A percentile compares a stretch with the other conserved stretches of the same genome.
Conservation (phyloP, 1,140 invertebrate species). For the Drosophila bocqueti region DNA sequence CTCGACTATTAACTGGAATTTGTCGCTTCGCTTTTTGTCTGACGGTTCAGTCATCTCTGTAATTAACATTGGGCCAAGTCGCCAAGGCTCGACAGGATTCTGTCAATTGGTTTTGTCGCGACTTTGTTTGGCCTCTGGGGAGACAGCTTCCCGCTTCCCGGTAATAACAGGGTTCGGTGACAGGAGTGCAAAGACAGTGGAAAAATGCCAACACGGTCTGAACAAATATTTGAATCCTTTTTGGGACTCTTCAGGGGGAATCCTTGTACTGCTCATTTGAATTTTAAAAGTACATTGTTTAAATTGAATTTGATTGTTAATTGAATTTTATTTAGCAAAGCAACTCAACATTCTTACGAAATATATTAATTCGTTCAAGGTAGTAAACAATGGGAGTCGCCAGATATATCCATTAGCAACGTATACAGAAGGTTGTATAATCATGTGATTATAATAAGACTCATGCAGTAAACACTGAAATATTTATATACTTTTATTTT, state of each 20-base stretch:
- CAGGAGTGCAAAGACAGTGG: slow-evolving; percentile 30
- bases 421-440: background rate
- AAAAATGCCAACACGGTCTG: slow-evolving; percentile 22
- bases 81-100: slow-evolving; percentile 62
- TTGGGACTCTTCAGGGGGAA: background rate
- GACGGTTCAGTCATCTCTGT: slow-evolving; percentile 48
- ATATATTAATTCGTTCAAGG: background rate
- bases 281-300: slow-evolving; percentile 9
- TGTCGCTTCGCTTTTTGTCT: slow-evolving; percentile 62
- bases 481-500: background rate
- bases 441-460: background rate
- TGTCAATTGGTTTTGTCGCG: slow-evolving; percentile 79
- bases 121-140: slow-evolving; percentile 63
- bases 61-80: slow-evolving; percentile 65
- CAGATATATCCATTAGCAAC: background rate
- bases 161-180: slow-evolving; percentile 58
- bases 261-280: slow-evolving; percentile 25
- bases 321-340: slow-evolving; percentile 21
- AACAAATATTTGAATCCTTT: slow-evolving; percentile 37
- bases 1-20: slow-evolving; percentile 69
- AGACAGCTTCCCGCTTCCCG: slow-evolving; percentile 51
- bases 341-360: background rate
- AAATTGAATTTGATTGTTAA: background rate
- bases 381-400: background rate
- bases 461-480: no score